A percentile compares a stretch with the other conserved stretches of the same genome.
Conservation (phyloP, 92 coral and sea anemone species). For the Scolanthus callimorphus region DNA sequence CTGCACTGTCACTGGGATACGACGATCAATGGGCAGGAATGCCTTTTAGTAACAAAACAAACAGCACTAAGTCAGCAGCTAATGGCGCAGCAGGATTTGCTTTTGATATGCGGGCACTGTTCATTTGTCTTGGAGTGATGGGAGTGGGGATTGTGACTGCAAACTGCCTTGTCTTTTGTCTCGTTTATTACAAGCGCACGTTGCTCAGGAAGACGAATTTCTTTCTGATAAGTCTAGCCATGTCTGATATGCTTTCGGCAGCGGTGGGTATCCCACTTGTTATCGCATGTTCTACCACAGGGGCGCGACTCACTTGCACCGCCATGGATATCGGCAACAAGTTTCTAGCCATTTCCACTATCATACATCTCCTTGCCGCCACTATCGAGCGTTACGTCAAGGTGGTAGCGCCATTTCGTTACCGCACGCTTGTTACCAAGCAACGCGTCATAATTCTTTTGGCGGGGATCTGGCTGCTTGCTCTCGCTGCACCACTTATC, state of each 20-base stretch:
- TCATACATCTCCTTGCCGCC: slow-evolving; percentile 32
- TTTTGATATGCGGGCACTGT: background rate
- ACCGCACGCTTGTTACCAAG: slow-evolving; percentile 36
- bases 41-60: background rate
- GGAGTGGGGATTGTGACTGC: slow-evolving; percentile 31
- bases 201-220: slow-evolving; percentile 46
- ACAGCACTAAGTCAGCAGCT: background rate
- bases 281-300: slow-evolving; percentile 13
- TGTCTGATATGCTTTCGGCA: slow-evolving; percentile 49
- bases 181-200: slow-evolving; percentile 21
- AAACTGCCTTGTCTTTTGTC: slow-evolving; percentile 38
- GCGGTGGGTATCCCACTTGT: slow-evolving; percentile 40
- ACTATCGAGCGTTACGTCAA: slow-evolving; percentile 48
- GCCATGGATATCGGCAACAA: slow-evolving; percentile 32
- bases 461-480: slow-evolving; percentile 35
- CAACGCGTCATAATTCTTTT: slow-evolving; percentile 24
- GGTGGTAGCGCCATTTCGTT: slow-evolving; percentile 43
- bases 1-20: no score
- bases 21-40: no score
- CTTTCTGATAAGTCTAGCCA: slow-evolving; percentile 61
- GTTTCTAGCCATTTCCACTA: slow-evolving; percentile 44
- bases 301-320: background rate
- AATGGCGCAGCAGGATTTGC: background rate
- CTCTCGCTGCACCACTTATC: slow-evolving; percentile 34
- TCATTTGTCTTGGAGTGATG: slow-evolving; percentile 21